Conservation (phyloP, 2,797 vertebrate genomes). For the Potorous gilbertii region DNA sequence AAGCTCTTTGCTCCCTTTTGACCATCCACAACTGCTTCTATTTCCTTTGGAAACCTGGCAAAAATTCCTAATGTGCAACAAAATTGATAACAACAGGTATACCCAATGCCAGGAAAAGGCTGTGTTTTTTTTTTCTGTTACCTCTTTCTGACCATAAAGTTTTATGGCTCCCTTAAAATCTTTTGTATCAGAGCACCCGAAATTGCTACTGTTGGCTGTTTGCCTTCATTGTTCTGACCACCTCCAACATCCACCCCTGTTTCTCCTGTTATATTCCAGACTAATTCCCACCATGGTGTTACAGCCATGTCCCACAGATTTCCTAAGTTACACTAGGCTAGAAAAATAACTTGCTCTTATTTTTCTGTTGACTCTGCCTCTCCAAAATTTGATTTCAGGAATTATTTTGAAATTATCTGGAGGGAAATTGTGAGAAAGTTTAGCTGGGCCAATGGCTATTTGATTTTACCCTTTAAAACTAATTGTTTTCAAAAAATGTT, state of each 20-base stretch:
- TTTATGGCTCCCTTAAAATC: background rate
- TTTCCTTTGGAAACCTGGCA: too few relatives aligned
- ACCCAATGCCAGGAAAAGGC: too few relatives aligned
- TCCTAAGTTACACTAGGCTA: background rate
- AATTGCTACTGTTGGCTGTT: background rate
- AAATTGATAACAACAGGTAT: background rate
- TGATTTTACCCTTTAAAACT: background rate
- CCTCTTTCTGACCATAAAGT: background rate
- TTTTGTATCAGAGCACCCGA: background rate
- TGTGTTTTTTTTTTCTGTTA: too few relatives aligned
- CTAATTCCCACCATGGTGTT: too few relatives aligned
- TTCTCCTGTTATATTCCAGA: too few relatives aligned
- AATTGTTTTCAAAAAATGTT: too few relatives aligned
- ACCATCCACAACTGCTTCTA: too few relatives aligned
- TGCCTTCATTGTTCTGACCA: too few relatives aligned
- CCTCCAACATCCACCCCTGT: too few relatives aligned
- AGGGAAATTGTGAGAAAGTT: background rate
- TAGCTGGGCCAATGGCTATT: background rate
- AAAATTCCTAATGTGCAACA: background rate
- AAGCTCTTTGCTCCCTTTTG: too few relatives aligned
- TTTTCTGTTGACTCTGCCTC: background rate
- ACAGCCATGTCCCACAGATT: background rate
- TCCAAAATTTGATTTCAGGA: background rate
- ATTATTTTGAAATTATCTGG: background rate
- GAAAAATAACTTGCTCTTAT: background rate